Percentiles rank a stretch among this genome's conserved stretches.
Evolutionary conservation across 2,888 invertebrate species (phyloP).

Genomic region (Aromia moschata): DNA sequence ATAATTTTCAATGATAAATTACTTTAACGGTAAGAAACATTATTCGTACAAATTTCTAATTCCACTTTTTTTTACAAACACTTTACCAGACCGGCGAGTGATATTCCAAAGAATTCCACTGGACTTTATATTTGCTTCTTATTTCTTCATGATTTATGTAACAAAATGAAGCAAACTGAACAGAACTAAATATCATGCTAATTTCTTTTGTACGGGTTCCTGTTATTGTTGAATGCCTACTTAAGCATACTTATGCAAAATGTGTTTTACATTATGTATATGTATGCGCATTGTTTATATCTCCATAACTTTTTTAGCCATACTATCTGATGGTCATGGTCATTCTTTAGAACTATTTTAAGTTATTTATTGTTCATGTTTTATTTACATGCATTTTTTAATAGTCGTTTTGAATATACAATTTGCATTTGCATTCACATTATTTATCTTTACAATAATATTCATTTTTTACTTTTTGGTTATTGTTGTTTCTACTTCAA

Average conservation of each 20-base stretch:
- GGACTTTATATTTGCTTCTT: background rate
- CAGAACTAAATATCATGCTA: conserved; percentile 12
- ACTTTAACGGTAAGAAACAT: too few relatives aligned
- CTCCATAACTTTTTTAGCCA: conserved; percentile 6
- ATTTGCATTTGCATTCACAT: too few relatives aligned
- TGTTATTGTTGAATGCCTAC: conserved; percentile 13
- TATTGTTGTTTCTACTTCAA: too few relatives aligned
- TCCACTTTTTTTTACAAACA: too few relatives aligned
- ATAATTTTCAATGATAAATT: too few relatives aligned
- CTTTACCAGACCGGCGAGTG: too few relatives aligned
- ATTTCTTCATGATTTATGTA: background rate
- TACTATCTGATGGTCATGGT: background rate
- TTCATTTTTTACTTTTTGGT: too few relatives aligned
- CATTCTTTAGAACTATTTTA: background rate
- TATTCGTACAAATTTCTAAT: too few relatives aligned
- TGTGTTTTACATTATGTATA: conserved; percentile 2
- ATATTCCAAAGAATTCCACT: too few relatives aligned
- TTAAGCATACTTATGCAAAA: conserved; percentile 18
- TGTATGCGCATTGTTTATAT: conserved; percentile 10
- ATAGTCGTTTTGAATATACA: too few relatives aligned
- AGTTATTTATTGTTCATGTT: background rate
- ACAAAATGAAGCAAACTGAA: conserved; percentile 4
- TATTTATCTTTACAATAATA: too few relatives aligned
- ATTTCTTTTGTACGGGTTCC: conserved; percentile 15
- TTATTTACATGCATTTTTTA: background rate